Percentiles rank a stretch among this genome's conserved stretches.
Conservation (phyloP, 1,140 invertebrate species). For the Charaxes varanes region DNA sequence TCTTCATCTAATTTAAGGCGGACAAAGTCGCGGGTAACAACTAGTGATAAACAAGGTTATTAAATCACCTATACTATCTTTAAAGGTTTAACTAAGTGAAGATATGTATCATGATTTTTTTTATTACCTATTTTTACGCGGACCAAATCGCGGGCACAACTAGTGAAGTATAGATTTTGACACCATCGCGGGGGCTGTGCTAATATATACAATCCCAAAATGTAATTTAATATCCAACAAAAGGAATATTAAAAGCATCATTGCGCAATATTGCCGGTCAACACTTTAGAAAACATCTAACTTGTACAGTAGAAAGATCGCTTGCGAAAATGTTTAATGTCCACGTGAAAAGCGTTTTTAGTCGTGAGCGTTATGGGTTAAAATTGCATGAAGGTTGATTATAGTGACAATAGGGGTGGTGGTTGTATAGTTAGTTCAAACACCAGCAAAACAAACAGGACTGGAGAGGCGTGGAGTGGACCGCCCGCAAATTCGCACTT, state of each 20-base stretch:
- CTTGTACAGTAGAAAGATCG: conserved; percentile 7
- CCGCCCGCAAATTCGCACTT: conserved; percentile 63
- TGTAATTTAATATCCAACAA: conserved; percentile 40
- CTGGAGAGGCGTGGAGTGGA: conserved; percentile 44
- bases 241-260: conserved; percentile 31
- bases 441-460: conserved; percentile 59
- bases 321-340: not conserved
- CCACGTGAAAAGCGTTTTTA: conserved; percentile 3
- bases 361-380: not conserved
- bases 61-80: too few species aligned
- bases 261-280: conserved; percentile 38
- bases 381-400: conserved; percentile 9
- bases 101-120: too few species aligned
- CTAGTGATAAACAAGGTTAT: too few species aligned
- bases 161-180: too few species aligned
- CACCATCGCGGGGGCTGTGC: too few species aligned
- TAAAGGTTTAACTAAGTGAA: too few species aligned
- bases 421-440: conserved; percentile 38
- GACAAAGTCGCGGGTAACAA: too few species aligned
- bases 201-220: conserved; percentile 7
- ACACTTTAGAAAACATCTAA: conserved; percentile 33
- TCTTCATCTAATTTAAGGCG: too few species aligned
- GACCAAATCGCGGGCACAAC: too few species aligned
- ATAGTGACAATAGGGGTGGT: conserved; percentile 2
- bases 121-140: too few species aligned